Conservation (phyloP, 2,113 vertebrate genomes). For the Macquaria australasica region DNA sequence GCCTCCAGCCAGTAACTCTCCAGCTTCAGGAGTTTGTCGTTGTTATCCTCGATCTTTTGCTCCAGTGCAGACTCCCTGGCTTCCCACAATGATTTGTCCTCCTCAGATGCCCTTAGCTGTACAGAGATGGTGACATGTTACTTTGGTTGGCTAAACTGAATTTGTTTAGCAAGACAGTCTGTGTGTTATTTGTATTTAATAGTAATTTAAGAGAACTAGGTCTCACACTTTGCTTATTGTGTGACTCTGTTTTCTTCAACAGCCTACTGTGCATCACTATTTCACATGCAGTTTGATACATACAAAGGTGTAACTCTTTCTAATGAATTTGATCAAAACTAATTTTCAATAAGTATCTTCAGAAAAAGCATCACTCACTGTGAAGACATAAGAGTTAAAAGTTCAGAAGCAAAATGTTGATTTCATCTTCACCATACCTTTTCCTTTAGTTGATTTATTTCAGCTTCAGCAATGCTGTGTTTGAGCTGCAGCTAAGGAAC, state of each 20-base stretch:
- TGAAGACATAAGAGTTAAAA: neutral
- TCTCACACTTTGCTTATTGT: neutral
- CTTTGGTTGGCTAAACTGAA: neutral
- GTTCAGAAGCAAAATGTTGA: neutral
- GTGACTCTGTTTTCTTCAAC: neutral
- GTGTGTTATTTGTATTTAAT: constrained; percentile 9
- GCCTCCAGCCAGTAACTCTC: constrained; percentile 94
- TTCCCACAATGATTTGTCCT: constrained; percentile 86
- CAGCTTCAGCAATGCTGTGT: constrained; percentile 86
- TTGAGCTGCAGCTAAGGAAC: constrained; percentile 88
- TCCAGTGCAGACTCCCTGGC: constrained; percentile 86
- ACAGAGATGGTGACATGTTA: constrained; percentile 31
- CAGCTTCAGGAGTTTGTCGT: constrained; percentile 90
- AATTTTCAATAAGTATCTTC: neutral
- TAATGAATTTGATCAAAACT: neutral
- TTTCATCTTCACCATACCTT: constrained; percentile 80
- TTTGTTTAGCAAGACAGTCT: neutral
- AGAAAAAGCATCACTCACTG: neutral
- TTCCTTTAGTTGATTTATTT: constrained; percentile 90
- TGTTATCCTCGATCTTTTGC: constrained; percentile 87
- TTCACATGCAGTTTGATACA: neutral
- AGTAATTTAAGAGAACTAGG: neutral
- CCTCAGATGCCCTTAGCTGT: constrained; percentile 86
- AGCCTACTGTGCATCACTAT: neutral
- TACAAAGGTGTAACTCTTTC: too few species aligned